Conservation (phyloP, 2,888 invertebrate species). For the Lasioglossum marginatum region DNA sequence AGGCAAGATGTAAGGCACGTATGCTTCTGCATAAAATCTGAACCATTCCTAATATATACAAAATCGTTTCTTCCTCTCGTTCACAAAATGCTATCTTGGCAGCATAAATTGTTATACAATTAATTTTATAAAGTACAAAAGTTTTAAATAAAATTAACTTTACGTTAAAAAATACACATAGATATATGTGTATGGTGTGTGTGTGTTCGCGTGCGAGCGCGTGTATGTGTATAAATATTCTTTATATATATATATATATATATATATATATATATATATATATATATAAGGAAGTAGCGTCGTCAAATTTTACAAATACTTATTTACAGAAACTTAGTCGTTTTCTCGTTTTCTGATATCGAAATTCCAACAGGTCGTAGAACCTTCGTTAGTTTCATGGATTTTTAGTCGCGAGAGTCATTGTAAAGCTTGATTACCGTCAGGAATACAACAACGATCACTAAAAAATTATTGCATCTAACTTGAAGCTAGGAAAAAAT, state of each 20-base stretch:
- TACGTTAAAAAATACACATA: conserved; percentile 46
- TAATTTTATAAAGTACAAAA: conserved; percentile 33
- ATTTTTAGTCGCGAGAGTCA: conserved; percentile 21
- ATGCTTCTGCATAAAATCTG: conserved; percentile 67
- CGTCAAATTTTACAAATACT: conserved; percentile 45
- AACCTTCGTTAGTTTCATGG: not conserved
- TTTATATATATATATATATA: conserved; percentile 34
- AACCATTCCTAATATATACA: conserved; percentile 80
- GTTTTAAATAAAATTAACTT: conserved; percentile 59
- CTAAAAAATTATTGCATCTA: conserved; percentile 46
- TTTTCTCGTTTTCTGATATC: conserved; percentile 20
- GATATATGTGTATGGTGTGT: not conserved
- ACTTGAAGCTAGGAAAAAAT: conserved; percentile 52
- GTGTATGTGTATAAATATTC: not conserved
- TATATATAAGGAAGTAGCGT: conserved; percentile 30
- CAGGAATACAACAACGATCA: conserved; percentile 40
- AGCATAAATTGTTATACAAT: conserved; percentile 16
- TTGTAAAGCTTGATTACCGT: conserved; percentile 51
- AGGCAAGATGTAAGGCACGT: conserved; percentile 83
- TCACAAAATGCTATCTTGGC: conserved; percentile 28
- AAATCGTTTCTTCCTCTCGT: conserved; percentile 49
- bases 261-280: no score
- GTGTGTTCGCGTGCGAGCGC: not conserved
- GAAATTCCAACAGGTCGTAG: conserved; percentile 38
- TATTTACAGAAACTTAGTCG: conserved; percentile 60